phyloP scores from a whole-genome alignment of 2,113 vertebrate genomes.

The Stercorarius parasiticus region DNA sequence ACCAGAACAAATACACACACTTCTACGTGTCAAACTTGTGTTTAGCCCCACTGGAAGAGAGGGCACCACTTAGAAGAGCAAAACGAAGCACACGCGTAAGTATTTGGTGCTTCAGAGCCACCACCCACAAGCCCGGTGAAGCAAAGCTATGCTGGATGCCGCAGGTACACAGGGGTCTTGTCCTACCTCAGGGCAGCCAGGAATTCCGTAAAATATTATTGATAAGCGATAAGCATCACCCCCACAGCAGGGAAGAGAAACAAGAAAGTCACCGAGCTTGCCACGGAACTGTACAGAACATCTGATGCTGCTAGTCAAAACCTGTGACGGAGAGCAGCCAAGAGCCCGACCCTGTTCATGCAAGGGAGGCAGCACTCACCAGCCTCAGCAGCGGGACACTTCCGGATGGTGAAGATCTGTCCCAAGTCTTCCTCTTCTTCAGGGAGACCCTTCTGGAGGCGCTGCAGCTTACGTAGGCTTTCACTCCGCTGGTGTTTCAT shows the following conservation, averaged over 20 bases:
- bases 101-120: not conserved
- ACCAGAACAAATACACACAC: not conserved
- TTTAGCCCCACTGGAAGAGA: not conserved
- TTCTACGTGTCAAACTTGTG: rapidly evolving
- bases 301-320: rapidly evolving
- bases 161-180: not conserved
- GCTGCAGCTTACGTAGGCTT: slow-evolving; percentile 94
- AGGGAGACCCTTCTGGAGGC: slow-evolving; percentile 93
- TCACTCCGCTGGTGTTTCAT: slow-evolving; percentile 98
- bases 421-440: slow-evolving; percentile 93
- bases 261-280: not conserved
- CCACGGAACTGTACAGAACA: rapidly evolving
- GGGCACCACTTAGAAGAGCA: no score
- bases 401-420: slow-evolving; percentile 96
- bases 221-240: not conserved
- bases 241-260: not conserved
- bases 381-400: slow-evolving; percentile 87
- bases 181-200: rapidly evolving
- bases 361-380: slow-evolving; percentile 77
- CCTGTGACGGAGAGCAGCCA: not conserved
- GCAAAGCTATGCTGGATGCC: not conserved
- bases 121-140: rapidly evolving
- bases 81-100: rapidly evolving
- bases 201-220: rapidly evolving
- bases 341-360: rapidly evolving